These are phyloP conservation scores for Lasiurus cinereus DNA, from an alignment of 2,113 vertebrate species.

Conservation along the genomic window DNA sequence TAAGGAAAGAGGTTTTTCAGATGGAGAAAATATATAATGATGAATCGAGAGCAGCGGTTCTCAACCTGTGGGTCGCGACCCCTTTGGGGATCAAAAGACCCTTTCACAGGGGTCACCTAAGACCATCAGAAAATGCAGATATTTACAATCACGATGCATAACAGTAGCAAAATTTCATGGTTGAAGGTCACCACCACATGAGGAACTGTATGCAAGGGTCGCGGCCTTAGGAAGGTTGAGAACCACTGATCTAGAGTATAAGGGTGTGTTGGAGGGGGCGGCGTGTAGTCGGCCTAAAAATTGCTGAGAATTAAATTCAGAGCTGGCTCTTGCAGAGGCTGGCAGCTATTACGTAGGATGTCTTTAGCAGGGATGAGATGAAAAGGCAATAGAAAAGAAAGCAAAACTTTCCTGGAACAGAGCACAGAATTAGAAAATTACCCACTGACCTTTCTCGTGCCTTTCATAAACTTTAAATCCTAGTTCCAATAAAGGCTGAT, in stretches of 20 bases:
- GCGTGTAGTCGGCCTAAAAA: not conserved
- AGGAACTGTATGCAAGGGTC: too few species aligned
- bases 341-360: rapidly evolving
- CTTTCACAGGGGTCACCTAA: too few species aligned
- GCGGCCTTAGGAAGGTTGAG: too few species aligned
- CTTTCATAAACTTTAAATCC: slow-evolving; percentile 4
- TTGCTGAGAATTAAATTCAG: not conserved
- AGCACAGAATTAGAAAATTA: not conserved
- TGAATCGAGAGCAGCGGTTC: not conserved
- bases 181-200: too few species aligned
- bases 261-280: not conserved
- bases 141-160: too few species aligned
- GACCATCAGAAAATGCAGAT: too few species aligned
- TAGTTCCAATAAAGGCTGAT: not conserved
- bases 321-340: not conserved
- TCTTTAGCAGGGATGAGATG: not conserved
- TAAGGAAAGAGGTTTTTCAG: not conserved
- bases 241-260: not conserved
- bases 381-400: not conserved
- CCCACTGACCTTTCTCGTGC: not conserved
- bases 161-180: too few species aligned
- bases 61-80: too few species aligned
- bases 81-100: too few species aligned
- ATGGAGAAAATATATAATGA: too few species aligned
- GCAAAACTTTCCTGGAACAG: not conserved